Conservation (phyloP, 2,888 invertebrate species). For the Lasioglossum lativentre region DNA sequence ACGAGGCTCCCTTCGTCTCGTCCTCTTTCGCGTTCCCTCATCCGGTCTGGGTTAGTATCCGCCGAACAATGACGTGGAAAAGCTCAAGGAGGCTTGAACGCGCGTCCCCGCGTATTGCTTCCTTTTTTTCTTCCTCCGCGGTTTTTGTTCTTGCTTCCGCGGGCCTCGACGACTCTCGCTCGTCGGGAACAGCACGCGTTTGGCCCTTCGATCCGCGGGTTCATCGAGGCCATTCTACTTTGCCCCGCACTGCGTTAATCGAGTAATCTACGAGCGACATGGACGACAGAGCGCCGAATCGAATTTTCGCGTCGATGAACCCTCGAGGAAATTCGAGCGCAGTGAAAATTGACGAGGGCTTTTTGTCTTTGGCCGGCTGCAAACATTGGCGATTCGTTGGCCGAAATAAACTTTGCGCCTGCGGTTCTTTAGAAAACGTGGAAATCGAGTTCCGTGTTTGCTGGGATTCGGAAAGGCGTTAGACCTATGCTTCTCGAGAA, state of each 20-base stretch:
- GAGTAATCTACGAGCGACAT: neutral
- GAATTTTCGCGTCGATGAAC: neutral
- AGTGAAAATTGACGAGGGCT: neutral
- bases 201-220: neutral
- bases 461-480: too few relatives aligned
- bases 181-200: neutral
- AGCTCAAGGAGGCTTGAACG: constrained; percentile 66
- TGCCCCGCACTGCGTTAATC: neutral
- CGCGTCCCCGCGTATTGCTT: constrained; percentile 29
- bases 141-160: neutral
- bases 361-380: neutral
- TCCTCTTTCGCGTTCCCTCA: constrained; percentile 58
- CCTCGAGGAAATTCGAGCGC: neutral
- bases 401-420: neutral
- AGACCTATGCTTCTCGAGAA: too few relatives aligned
- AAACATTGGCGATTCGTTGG: neutral
- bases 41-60: constrained; percentile 56
- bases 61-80: constrained; percentile 68
- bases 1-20: constrained; percentile 62
- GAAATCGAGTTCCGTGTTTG: too few relatives aligned
- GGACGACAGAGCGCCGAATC: neutral
- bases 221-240: neutral
- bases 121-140: neutral
- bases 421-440: too few relatives aligned
- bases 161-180: neutral